A percentile compares a stretch with the other conserved stretches of the same genome.
Conservation (phyloP, 2,113 vertebrate species). For the Rhinolophus ferrumequinum region DNA sequence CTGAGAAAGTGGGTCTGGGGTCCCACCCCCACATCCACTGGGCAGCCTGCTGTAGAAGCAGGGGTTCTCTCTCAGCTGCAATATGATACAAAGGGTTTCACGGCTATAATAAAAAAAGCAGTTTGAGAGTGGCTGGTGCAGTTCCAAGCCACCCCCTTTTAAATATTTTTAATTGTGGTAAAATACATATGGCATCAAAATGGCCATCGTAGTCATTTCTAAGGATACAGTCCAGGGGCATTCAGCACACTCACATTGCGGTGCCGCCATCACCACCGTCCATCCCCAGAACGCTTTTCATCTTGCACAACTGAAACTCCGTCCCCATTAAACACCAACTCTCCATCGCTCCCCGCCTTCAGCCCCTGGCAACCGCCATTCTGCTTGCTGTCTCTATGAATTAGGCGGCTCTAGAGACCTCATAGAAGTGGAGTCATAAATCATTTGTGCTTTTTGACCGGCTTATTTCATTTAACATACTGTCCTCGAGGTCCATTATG, state of each 20-base stretch:
- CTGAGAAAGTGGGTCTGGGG: not conserved
- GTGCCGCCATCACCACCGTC: not conserved
- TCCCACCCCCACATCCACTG: not conserved
- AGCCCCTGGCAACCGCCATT: not conserved
- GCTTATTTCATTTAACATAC: rapidly evolving
- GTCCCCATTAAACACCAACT: rapidly evolving
- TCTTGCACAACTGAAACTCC: too few relatives aligned
- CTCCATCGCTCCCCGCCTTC: not conserved
- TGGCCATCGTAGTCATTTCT: not conserved
- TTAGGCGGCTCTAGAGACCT: not conserved
- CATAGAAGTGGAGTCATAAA: rapidly evolving
- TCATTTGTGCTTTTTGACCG: not conserved
- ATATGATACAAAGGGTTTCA: not conserved
- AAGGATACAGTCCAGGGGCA: rapidly evolving
- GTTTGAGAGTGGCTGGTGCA: not conserved
- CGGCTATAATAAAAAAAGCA: too few relatives aligned
- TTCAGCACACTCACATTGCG: rapidly evolving
- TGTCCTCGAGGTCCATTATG: rapidly evolving
- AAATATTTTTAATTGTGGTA: not conserved
- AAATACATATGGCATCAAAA: not conserved
- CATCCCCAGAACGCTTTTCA: not conserved
- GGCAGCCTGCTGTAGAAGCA: too few relatives aligned
- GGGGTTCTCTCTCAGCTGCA: not conserved
- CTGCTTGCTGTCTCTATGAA: rapidly evolving
- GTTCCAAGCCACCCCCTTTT: not conserved